Conservation (phyloP, 2,797 vertebrate species). For the Pseudocheirus occidentalis region DNA sequence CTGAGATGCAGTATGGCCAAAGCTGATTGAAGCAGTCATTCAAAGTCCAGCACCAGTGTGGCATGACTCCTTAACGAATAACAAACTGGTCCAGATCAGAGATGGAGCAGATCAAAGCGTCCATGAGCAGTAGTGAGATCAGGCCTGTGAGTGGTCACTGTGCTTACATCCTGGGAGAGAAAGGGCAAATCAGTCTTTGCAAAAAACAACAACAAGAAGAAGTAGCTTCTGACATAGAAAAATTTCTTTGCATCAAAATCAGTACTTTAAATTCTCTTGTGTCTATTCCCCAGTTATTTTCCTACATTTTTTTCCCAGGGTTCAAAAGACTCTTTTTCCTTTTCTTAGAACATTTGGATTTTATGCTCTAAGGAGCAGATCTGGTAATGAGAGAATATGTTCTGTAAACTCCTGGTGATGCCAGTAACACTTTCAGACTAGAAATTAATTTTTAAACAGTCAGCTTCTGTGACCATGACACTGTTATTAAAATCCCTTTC, state of each 20-base stretch:
- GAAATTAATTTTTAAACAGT: constrained; percentile 83
- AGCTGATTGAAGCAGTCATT: background rate
- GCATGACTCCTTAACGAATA: background rate
- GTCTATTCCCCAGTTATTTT: constrained; percentile 62
- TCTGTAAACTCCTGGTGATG: constrained; percentile 75
- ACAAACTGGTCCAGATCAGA: background rate
- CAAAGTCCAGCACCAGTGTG: background rate
- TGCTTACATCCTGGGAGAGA: background rate
- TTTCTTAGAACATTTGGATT: constrained; percentile 65
- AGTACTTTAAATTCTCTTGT: background rate
- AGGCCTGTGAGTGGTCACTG: background rate
- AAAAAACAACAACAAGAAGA: too few relatives aligned
- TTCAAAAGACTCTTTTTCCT: constrained; percentile 71
- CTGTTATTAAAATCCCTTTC: constrained; percentile 77
- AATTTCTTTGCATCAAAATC: background rate
- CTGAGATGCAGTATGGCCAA: background rate
- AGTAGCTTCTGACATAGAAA: constrained; percentile 1
- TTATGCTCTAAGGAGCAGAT: constrained; percentile 67
- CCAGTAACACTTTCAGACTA: constrained; percentile 76
- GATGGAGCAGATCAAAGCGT: background rate
- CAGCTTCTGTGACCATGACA: constrained; percentile 74
- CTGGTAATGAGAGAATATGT: constrained; percentile 76
- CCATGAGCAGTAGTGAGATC: background rate
- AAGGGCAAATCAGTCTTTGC: background rate
- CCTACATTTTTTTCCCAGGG: constrained; percentile 44